Evolutionary conservation across 2,113 vertebrate genomes (phyloP).

Genomic region (Indicator indicator): DNA sequence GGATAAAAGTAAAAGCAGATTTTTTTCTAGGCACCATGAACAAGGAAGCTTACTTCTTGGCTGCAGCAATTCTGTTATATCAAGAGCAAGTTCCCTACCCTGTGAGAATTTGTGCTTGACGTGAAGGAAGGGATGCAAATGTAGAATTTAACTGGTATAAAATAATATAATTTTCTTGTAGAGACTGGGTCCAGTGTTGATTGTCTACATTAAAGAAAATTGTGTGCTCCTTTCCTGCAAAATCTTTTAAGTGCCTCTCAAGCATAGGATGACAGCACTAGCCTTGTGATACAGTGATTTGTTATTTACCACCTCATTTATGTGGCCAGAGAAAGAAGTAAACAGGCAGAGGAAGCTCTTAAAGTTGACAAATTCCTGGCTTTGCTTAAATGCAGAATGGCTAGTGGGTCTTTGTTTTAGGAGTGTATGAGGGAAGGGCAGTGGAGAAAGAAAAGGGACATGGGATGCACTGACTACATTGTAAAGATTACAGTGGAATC

Average conservation of each 20-base stretch:
- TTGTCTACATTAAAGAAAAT: neutral
- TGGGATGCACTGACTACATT: neutral
- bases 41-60: neutral
- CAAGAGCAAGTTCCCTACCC: neutral
- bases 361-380: neutral
- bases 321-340: neutral
- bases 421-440: neutral
- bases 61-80: neutral
- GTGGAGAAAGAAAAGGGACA: neutral
- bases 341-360: neutral
- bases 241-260: neutral
- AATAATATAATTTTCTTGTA: neutral
- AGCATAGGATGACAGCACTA: neutral
- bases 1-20: neutral
- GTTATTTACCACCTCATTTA: neutral
- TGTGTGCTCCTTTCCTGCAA: neutral
- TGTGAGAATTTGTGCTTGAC: neutral
- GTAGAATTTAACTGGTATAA: neutral
- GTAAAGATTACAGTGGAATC: neutral
- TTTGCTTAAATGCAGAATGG: neutral
- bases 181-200: accelerated
- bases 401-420: neutral
- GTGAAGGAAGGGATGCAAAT: neutral
- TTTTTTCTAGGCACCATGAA: neutral
- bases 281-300: neutral